Percentiles rank a stretch among this genome's conserved stretches.
phyloP scores from a whole-genome alignment of 2,797 vertebrate genomes.

The Epinephelus malabaricus region DNA sequence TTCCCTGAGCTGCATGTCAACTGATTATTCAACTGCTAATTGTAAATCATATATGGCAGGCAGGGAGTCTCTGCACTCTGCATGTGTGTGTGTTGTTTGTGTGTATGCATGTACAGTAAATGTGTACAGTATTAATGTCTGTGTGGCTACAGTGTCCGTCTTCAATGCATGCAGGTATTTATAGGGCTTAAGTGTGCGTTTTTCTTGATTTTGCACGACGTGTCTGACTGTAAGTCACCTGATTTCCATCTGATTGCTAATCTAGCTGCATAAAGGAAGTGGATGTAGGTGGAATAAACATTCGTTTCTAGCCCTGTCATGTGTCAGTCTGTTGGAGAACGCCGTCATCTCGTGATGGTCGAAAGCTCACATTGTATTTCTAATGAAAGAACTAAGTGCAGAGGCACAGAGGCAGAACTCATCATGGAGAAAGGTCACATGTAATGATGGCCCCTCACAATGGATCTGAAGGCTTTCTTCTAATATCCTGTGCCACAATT shows the following conservation, averaged over 20 bases:
- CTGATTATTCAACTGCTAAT: conserved; percentile 78
- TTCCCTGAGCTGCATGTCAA: conserved; percentile 78
- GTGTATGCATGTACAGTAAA: conserved; percentile 7
- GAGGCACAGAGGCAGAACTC: conserved; percentile 66
- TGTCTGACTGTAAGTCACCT: not conserved
- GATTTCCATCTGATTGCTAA: conserved; percentile 43
- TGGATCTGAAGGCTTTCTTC: conserved; percentile 76
- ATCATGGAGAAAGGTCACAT: conserved; percentile 76
- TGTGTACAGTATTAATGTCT: conserved; percentile 2
- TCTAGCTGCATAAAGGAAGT: conserved; percentile 27
- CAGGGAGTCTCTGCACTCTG: conserved; percentile 46
- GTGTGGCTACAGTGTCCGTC: conserved; percentile 5
- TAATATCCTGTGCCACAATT: conserved; percentile 69
- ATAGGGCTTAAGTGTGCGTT: conserved; percentile 3
- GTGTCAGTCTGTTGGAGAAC: conserved; percentile 54
- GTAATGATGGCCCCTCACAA: conserved; percentile 71
- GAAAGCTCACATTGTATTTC: conserved; percentile 57
- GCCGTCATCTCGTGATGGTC: conserved; percentile 42
- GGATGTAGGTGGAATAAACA: conserved; percentile 51
- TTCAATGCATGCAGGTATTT: conserved; percentile 12
- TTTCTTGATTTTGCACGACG: not conserved
- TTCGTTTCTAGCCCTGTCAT: conserved; percentile 50
- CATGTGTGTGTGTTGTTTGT: conserved; percentile 35
- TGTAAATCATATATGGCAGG: conserved; percentile 80
- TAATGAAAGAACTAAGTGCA: conserved; percentile 71